phyloP scores from a whole-genome alignment of 2,113 vertebrate genomes.

The Microcebus griseorufus region DNA sequence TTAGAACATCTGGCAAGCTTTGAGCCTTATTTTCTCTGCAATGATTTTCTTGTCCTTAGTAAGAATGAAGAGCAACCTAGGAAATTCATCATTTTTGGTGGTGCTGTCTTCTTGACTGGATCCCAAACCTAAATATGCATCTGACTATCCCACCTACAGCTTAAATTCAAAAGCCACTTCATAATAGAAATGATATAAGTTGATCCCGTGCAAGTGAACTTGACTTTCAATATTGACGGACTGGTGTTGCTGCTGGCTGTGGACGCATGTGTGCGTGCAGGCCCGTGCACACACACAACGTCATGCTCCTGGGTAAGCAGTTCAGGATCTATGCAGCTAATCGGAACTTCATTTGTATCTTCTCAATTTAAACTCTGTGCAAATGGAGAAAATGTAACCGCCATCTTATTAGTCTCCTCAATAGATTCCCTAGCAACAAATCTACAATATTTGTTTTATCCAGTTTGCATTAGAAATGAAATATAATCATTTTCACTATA shows the following conservation, averaged over 20 bases:
- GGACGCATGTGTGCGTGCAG: neutral
- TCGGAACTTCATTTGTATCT: neutral
- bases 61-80: neutral
- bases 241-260: neutral
- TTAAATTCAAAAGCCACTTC: slow-evolving; percentile 1
- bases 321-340: neutral
- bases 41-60: slow-evolving; percentile 34
- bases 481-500: slow-evolving; percentile 8
- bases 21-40: slow-evolving; percentile 34
- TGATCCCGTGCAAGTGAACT: neutral
- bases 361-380: slow-evolving; percentile 39
- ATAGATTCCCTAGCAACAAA: slow-evolving; percentile 26
- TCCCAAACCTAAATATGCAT: neutral
- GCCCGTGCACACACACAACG: neutral
- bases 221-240: neutral
- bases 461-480: slow-evolving; percentile 30
- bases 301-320: neutral
- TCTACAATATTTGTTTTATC: slow-evolving; percentile 2
- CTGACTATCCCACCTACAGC: neutral
- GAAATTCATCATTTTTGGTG: slow-evolving; percentile 31
- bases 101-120: neutral
- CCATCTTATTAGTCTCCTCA: neutral
- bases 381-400: slow-evolving; percentile 33
- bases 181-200: neutral
- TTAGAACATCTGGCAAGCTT: slow-evolving; percentile 20